Conservation (phyloP, 2,797 vertebrate genomes). For the Myotis daubentonii region DNA sequence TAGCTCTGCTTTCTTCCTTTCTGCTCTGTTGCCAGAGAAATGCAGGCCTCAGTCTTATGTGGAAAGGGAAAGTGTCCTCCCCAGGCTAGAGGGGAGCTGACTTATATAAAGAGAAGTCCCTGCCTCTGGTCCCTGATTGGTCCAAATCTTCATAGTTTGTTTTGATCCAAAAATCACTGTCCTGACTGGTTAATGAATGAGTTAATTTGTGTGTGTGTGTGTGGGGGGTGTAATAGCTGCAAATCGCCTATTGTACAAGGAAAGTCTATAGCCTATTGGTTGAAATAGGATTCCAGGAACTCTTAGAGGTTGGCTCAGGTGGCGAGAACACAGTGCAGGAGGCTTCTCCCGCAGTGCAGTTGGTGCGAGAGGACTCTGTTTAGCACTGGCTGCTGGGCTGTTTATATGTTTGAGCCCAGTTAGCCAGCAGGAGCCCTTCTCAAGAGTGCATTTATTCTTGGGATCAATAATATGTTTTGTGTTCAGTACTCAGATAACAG, state of each 20-base stretch:
- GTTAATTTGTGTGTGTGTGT: too few species aligned
- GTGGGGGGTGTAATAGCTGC: neutral
- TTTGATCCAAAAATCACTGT: neutral
- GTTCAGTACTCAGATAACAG: neutral
- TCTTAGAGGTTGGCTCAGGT: neutral
- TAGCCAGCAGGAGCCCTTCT: neutral
- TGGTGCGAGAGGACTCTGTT: too few species aligned
- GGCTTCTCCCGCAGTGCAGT: neutral
- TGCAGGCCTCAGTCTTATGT: neutral
- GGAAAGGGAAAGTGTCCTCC: neutral
- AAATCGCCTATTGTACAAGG: neutral
- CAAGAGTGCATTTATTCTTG: neutral
- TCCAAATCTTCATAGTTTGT: neutral
- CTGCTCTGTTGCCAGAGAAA: neutral
- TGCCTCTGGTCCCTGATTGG: neutral
- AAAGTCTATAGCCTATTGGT: neutral
- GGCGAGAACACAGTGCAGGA: neutral
- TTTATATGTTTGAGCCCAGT: neutral
- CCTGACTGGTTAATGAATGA: neutral
- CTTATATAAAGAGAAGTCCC: neutral
- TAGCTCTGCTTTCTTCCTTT: neutral
- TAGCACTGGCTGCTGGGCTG: neutral
- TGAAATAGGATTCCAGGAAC: neutral
- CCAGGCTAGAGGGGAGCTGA: neutral
- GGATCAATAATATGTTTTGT: neutral